Percentiles rank a stretch among this genome's conserved stretches.
Conservation (phyloP, 2,888 invertebrate genomes). For the Dasysyrphus tricinctus region DNA sequence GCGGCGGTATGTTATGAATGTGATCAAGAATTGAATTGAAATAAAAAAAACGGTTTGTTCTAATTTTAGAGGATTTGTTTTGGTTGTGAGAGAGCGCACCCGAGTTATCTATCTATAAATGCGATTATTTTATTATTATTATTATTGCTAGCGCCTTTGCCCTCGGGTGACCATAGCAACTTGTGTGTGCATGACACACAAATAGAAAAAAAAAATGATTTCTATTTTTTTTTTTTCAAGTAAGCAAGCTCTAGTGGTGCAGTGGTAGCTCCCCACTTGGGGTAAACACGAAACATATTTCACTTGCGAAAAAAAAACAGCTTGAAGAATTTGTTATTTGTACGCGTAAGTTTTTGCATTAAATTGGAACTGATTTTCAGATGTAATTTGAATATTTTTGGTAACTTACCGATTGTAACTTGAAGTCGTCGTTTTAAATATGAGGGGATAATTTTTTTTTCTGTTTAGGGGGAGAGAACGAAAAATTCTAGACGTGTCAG, state of each 20-base stretch:
- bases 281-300: constrained; percentile 74
- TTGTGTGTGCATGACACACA: constrained; percentile 74
- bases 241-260: constrained; percentile 31
- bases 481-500: constrained; percentile 76
- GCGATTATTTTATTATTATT: constrained; percentile 73
- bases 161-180: constrained; percentile 74
- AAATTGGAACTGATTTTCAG: constrained; percentile 29
- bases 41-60: constrained; percentile 61
- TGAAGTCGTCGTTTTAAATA: constrained; percentile 44
- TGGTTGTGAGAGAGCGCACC: constrained; percentile 59
- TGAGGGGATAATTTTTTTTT: constrained; percentile 26
- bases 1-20: constrained; percentile 30
- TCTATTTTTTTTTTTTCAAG: constrained; percentile 51
- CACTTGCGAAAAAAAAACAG: constrained; percentile 45
- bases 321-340: constrained; percentile 26
- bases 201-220: constrained; percentile 52
- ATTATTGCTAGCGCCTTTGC: constrained; percentile 66
- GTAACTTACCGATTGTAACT: constrained; percentile 61
- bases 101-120: constrained; percentile 54
- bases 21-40: constrained; percentile 38
- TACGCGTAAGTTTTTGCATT: constrained; percentile 19
- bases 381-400: constrained; percentile 55
- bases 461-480: constrained; percentile 35
- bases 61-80: constrained; percentile 75
- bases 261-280: constrained; percentile 62